Conservation (phyloP, 1,140 invertebrate species). For the Diuraphis noxia region DNA sequence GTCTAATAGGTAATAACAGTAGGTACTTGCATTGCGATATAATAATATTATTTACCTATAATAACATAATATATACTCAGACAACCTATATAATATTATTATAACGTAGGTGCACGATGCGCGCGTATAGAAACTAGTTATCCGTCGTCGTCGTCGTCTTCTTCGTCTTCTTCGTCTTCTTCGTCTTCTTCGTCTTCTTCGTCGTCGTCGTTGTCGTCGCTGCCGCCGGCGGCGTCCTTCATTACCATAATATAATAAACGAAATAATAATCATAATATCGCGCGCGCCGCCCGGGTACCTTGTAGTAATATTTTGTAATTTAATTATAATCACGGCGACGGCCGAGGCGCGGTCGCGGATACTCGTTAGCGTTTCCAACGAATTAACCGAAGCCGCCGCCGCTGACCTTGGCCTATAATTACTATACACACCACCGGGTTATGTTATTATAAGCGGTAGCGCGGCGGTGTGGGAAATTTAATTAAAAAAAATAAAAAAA, state of each 20-base stretch:
- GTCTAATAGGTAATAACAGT: conserved; percentile 29
- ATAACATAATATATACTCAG: not conserved
- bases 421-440: conserved; percentile 20
- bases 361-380: conserved; percentile 39
- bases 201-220: not conserved
- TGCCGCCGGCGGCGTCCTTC: conserved; percentile 4
- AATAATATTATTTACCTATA: not conserved
- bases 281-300: not conserved
- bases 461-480: conserved; percentile 30
- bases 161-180: not conserved
- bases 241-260: conserved; percentile 49
- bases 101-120: not conserved
- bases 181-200: too few species aligned
- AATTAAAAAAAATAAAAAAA: conserved; percentile 33
- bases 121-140: not conserved
- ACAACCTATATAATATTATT: not conserved
- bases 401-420: conserved; percentile 36
- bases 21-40: not conserved
- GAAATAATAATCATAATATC: conserved; percentile 38
- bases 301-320: conserved; percentile 31
- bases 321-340: conserved; percentile 34
- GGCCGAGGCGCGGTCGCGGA: conserved; percentile 28
- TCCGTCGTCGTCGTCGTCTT: not conserved
- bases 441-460: not conserved
- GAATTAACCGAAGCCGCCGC: conserved; percentile 13